Conservation (phyloP, 2,797 vertebrate genomes). For the Coregonus sp. region DNA sequence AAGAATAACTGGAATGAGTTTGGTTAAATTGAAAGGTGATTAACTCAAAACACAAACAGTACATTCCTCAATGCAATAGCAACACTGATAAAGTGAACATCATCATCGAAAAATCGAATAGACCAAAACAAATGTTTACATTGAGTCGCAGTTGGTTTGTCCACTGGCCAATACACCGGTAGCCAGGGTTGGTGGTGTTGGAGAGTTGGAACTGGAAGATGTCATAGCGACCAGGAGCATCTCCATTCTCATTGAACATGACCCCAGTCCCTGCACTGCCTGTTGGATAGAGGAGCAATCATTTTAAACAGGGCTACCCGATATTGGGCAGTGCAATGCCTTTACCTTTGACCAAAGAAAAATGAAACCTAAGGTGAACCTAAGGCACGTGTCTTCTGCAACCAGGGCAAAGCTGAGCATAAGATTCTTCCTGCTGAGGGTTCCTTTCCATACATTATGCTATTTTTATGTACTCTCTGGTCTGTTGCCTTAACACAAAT, state of each 20-base stretch:
- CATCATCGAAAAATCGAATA: background rate
- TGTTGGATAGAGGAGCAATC: conserved; percentile 56
- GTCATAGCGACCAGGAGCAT: conserved; percentile 89
- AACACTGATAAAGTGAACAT: background rate
- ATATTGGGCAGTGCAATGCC: background rate
- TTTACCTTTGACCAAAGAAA: background rate
- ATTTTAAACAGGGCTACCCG: conserved; percentile 20
- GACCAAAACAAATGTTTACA: conserved; percentile 67
- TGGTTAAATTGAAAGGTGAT: too few relatives aligned
- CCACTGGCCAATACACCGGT: conserved; percentile 87
- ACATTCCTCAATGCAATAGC: background rate
- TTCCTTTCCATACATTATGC: conserved; percentile 42
- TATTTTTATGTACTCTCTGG: conserved; percentile 50
- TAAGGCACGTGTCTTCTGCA: conserved; percentile 44
- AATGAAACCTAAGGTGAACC: conserved; percentile 14
- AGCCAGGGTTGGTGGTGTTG: conserved; percentile 79
- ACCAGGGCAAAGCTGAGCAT: conserved; percentile 63
- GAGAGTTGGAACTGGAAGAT: conserved; percentile 92
- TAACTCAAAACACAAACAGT: too few relatives aligned
- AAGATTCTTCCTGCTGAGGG: conserved; percentile 63
- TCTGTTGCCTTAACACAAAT: conserved; percentile 58
- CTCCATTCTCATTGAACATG: conserved; percentile 90
- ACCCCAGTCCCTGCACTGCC: conserved; percentile 90
- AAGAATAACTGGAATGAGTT: too few relatives aligned
- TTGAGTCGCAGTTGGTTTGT: conserved; percentile 84